These are phyloP conservation scores for Solen grandis DNA, from an alignment of 1,140 invertebrate species.

Conservation along the genomic window DNA sequence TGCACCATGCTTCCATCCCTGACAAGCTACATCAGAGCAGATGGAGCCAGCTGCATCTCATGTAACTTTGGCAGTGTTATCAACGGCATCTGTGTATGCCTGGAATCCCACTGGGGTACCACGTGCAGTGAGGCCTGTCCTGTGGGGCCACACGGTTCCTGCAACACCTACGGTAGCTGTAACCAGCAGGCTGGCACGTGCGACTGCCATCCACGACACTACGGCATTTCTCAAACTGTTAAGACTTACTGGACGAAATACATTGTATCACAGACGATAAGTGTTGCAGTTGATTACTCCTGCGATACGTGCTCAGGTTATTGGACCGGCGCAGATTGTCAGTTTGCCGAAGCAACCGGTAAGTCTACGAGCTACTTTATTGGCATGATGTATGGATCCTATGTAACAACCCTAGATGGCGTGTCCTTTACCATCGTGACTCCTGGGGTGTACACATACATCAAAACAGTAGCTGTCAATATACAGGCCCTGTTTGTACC, in stretches of 20 bases:
- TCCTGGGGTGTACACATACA: constrained; percentile 57
- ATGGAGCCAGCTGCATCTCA: not conserved
- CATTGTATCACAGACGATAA: not conserved
- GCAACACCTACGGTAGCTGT: constrained; percentile 58
- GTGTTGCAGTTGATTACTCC: constrained; percentile 41
- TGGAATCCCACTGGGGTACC: constrained; percentile 54
- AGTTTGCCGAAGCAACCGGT: constrained; percentile 43
- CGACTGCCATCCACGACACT: constrained; percentile 58
- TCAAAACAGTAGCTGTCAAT: constrained; percentile 28
- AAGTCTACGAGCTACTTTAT: not conserved
- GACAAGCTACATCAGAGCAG: constrained; percentile 31
- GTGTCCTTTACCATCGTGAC: constrained; percentile 46
- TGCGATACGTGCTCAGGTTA: constrained; percentile 57
- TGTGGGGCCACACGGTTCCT: constrained; percentile 40
- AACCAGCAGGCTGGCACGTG: constrained; percentile 36
- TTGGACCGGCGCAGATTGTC: constrained; percentile 62
- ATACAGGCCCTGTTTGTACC: constrained; percentile 58
- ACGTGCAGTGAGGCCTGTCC: constrained; percentile 57
- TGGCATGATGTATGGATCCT: constrained; percentile 54
- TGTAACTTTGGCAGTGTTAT: constrained; percentile 59
- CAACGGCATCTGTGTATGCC: constrained; percentile 57
- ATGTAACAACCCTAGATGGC: constrained; percentile 62
- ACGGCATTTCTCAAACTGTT: constrained; percentile 20
- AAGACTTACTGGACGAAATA: constrained; percentile 24
- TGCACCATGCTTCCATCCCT: constrained; percentile 31